A percentile compares a stretch with the other conserved stretches of the same genome.
Conservation (phyloP, 2,888 invertebrate genomes). For the Lasioglossum oenotherae region DNA sequence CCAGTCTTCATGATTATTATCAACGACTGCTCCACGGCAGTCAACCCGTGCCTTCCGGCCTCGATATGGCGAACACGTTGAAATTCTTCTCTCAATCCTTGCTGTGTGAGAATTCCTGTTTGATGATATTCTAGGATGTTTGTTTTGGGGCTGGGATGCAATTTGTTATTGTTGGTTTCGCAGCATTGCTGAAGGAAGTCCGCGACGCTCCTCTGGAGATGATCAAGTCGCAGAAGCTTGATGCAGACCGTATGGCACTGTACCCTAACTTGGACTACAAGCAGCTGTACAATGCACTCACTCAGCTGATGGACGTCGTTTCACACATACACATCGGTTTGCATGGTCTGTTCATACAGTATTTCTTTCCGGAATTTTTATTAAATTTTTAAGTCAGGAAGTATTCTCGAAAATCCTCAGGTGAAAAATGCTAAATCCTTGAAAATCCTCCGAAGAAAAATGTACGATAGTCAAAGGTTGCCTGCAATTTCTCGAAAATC, state of each 20-base stretch:
- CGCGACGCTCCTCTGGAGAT: slow-evolving; percentile 96
- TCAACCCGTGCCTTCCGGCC: slow-evolving; percentile 96
- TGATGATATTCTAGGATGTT: neutral
- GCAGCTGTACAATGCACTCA: slow-evolving; percentile 95
- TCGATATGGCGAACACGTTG: slow-evolving; percentile 98
- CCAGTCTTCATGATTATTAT: slow-evolving; percentile 98
- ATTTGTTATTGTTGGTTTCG: slow-evolving; percentile 61
- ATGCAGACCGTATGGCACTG: slow-evolving; percentile 93
- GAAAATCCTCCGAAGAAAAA: too few species aligned
- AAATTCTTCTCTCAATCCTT: slow-evolving; percentile 99
- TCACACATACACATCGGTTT: slow-evolving; percentile 95
- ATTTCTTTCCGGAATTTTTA: neutral
- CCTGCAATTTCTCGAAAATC: neutral
- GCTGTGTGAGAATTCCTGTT: slow-evolving; percentile 89
- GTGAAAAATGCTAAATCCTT: too few species aligned
- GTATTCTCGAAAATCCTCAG: too few species aligned
- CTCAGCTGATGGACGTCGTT: slow-evolving; percentile 96
- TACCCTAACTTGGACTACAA: slow-evolving; percentile 99
- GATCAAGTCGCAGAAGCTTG: slow-evolving; percentile 94
- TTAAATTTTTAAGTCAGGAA: neutral
- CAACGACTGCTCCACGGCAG: slow-evolving; percentile 95
- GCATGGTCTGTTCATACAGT: slow-evolving; percentile 86
- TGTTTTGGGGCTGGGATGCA: neutral
- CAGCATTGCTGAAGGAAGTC: slow-evolving; percentile 98
- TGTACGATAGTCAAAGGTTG: too few species aligned